Percentiles rank a stretch among this genome's conserved stretches.
Conservation (phyloP, 2,888 invertebrate species). For the Heliconius erato region DNA sequence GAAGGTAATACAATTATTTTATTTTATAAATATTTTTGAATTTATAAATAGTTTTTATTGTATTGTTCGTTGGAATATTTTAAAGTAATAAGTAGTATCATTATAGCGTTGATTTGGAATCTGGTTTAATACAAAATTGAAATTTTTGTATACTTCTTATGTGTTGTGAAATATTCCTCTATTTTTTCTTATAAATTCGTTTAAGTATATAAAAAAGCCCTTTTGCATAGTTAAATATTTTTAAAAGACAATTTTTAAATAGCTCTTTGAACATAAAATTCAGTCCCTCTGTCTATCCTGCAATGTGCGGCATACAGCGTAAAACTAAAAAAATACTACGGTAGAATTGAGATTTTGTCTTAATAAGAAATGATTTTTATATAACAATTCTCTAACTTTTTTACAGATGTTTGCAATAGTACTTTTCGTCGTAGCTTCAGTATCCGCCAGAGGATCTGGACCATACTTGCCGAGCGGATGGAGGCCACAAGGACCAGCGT, state of each 20-base stretch:
- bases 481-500: constrained; percentile 76
- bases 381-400: background rate
- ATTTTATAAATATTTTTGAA: constrained; percentile 16
- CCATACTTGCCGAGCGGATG: constrained; percentile 81
- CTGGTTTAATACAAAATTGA: background rate
- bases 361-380: too few species aligned
- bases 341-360: too few species aligned
- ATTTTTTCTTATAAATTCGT: background rate
- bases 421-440: constrained; percentile 65
- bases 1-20: constrained; percentile 66
- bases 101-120: background rate
- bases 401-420: constrained; percentile 67
- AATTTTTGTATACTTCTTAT: background rate
- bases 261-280: too few species aligned
- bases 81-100: background rate
- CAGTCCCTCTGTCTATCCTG: too few species aligned
- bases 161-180: background rate
- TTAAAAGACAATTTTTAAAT: too few species aligned
- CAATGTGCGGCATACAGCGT: too few species aligned
- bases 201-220: too few species aligned
- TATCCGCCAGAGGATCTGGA: constrained; percentile 71
- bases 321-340: too few species aligned
- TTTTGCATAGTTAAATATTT: too few species aligned
- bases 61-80: background rate
- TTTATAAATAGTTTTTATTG: background rate